These are phyloP conservation scores for Grammomys dolichurus DNA, from an alignment of 2,113 vertebrate genomes.

Conservation along the genomic window DNA sequence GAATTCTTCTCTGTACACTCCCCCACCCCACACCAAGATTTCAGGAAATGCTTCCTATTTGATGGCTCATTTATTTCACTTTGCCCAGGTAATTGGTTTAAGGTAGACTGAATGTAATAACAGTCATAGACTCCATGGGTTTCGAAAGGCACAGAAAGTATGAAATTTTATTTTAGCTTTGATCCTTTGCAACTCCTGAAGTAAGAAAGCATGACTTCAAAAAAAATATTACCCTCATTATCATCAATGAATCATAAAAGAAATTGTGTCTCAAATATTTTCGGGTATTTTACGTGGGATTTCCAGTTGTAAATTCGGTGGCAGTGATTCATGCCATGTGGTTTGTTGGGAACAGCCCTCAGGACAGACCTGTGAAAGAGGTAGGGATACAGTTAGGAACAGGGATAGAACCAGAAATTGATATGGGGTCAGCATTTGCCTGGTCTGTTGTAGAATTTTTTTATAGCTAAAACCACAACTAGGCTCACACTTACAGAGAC, in stretches of 20 bases:
- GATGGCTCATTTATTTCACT: not conserved
- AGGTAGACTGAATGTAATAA: not conserved
- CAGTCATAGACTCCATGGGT: not conserved
- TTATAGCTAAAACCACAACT: not conserved
- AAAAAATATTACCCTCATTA: not conserved
- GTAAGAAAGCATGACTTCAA: not conserved
- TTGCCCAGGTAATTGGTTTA: not conserved
- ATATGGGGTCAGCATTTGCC: not conserved
- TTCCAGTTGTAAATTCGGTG: constrained; percentile 20
- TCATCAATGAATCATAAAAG: not conserved
- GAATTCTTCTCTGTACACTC: not conserved
- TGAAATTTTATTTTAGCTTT: constrained; percentile 4
- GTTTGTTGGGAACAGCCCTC: constrained; percentile 9
- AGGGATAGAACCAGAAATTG: not conserved
- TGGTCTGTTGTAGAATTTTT: not conserved
- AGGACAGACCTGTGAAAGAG: not conserved
- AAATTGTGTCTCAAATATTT: not conserved
- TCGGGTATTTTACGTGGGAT: not conserved
- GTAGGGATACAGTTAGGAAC: not conserved
- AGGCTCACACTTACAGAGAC: not conserved
- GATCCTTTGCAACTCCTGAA: not conserved
- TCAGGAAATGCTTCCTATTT: not conserved
- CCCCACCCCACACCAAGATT: not conserved
- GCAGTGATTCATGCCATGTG: not conserved
- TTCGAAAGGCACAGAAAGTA: not conserved